phyloP scores from a whole-genome alignment of 2,113 vertebrate genomes.

The Hydropotes inermis region DNA sequence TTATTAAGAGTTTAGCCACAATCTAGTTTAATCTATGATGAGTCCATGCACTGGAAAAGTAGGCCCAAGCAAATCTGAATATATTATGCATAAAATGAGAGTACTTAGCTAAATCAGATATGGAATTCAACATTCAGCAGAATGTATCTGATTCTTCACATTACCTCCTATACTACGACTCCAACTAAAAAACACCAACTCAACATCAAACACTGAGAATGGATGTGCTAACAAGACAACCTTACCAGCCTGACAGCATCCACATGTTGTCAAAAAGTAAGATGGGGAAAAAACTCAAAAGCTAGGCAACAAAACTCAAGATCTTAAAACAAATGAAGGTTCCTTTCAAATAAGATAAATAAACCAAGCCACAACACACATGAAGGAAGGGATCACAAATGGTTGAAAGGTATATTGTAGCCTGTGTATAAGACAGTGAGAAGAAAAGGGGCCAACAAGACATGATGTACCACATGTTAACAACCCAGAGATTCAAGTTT shows the following conservation, averaged over 20 bases:
- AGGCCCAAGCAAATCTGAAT: background rate
- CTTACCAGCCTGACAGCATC: background rate
- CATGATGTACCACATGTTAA: background rate
- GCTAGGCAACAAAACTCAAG: background rate
- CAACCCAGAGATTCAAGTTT: background rate
- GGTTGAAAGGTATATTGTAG: background rate
- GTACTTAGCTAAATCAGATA: background rate
- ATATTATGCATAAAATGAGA: background rate
- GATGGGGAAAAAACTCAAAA: background rate
- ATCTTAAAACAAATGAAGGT: background rate
- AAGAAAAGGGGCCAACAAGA: background rate
- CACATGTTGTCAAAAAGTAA: background rate
- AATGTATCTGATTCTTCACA: background rate
- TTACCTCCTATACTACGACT: background rate
- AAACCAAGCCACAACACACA: background rate
- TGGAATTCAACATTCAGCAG: background rate
- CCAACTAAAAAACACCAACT: background rate
- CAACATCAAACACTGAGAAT: background rate
- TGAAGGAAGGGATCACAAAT: background rate
- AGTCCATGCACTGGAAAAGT: background rate
- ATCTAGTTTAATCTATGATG: background rate
- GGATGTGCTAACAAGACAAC: background rate
- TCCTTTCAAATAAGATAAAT: slow-evolving; percentile 2
- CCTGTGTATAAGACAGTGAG: background rate
- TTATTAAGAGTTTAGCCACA: background rate